Base-by-base conservation (phyloP, 2,797 vertebrate species). In the Xenops minutus region DNA sequence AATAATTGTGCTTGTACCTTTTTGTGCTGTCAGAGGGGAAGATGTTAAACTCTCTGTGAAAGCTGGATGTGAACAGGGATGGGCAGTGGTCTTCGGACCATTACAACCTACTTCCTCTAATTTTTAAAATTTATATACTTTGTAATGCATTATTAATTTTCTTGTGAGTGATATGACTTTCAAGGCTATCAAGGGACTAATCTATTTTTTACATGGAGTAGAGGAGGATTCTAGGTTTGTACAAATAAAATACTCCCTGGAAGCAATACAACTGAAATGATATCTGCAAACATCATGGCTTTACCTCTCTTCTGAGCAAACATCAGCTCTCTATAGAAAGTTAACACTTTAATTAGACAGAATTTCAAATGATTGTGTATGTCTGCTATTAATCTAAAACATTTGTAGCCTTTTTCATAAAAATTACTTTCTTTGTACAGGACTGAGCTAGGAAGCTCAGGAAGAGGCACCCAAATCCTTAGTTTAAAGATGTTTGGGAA, bases 91-190 rank as follows among this genome's bases (percentile, higher is more conserved):
- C 95, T 96, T 97, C 23, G 66, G 97, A 96, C 96, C 86, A 97
- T 94, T 95, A 94, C 87, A 88, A 44, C 92, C 91, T 61, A 91
- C 92, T 97, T 98, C 80, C 94, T 97, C 88, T 97, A 85, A 95
- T 97, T 98, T 92, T 97, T 92, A 97, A 97, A 97, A 94, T 97
- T 96, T 96, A 97, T 97, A 96, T 95, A 96, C 86, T 96, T 88
- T 95, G 64, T 52, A 94, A 96, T 96, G 92, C 95, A 95, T 96
- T 97, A 96, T 96, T 97, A 97, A 98, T 98, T 97, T 98, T 96
- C 94, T 96, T 96, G 94, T 94, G 93, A 97, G 86, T 97, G 81
- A 96, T 96, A 92, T 79, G 89, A 92, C 97, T 98, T 97, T 97
- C 91, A 95, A 96, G 92, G 96, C 93, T 98, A 96, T 85, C 76